Base-by-base conservation (phyloP, 2,113 vertebrate genomes). In the Erinaceus europaeus region DNA sequence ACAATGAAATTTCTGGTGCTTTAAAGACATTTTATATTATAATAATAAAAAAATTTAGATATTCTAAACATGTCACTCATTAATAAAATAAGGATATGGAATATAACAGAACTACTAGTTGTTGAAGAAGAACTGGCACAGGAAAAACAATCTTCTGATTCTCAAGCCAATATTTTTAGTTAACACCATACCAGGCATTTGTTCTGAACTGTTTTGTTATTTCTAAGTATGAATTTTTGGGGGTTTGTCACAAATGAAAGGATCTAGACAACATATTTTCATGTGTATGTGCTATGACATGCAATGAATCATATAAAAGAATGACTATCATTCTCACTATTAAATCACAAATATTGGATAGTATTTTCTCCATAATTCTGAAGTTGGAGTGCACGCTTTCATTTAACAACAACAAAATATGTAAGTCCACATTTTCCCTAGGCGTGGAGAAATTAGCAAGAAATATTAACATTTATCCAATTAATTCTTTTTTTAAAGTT, bases 381-480 rank as follows among this genome's bases (percentile, higher is more conserved):
- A 68, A 94, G 55, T 53, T 86, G 38, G 27, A 82, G 6, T 36
- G 61, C 86, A 93, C n/a, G n/a, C n/a, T n/a, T n/a, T n/a, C n/a
- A n/a, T n/a, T n/a, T n/a, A n/a, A n/a, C n/a, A n/a, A n/a, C n/a
- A n/a, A n/a, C n/a, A n/a, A n/a, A n/a, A n/a, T n/a, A n/a, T n/a
- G n/a, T n/a, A n/a, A n/a, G n/a, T n/a, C n/a, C n/a, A n/a, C n/a
- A n/a, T n/a, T n/a, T n/a, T n/a, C n/a, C n/a, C n/a, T n/a, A n/a
- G n/a, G n/a, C n/a, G n/a, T n/a, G n/a, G n/a, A n/a, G n/a, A n/a
- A n/a, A n/a, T n/a, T n/a, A n/a, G n/a, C n/a, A n/a, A n/a, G n/a
- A n/a, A n/a, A n/a, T n/a, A n/a, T n/a, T n/a, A n/a, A n/a, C n/a
- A n/a, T n/a, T n/a, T n/a, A n/a, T n/a, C n/a, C n/a, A n/a, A n/a